These are phyloP conservation scores for Cyprinodon variegatus DNA, from an alignment of 2,113 vertebrate species.

Conservation along the genomic window DNA sequence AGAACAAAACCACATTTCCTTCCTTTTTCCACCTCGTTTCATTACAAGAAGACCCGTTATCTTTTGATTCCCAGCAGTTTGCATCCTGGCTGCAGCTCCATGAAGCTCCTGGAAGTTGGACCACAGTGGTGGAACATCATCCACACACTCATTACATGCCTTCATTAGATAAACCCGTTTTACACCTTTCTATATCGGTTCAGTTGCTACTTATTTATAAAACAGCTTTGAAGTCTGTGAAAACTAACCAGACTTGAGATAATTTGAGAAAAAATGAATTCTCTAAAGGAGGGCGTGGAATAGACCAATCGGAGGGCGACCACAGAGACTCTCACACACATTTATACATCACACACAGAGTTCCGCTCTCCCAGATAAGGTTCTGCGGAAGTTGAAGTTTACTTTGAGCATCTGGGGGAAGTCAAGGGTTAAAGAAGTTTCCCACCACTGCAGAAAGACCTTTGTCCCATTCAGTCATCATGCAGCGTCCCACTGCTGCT, in stretches of 20 bases:
- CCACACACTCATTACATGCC: conserved; percentile 6
- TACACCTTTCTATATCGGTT: conserved; percentile 3
- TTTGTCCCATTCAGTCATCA: conserved; percentile 54
- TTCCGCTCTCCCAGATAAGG: conserved; percentile 59
- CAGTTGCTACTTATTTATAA: neutral
- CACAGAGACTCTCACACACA: conserved; percentile 12
- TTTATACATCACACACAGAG: neutral
- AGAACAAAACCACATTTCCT: conserved; percentile 4
- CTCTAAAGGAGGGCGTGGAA: conserved; percentile 16
- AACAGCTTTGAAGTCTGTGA: conserved; percentile 37
- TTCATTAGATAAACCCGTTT: conserved; percentile 29
- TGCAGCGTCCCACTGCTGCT: conserved; percentile 55
- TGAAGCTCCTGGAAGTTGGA: neutral
- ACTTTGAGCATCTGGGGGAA: conserved; percentile 71
- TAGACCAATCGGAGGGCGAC: conserved; percentile 36
- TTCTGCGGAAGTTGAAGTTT: conserved; percentile 73
- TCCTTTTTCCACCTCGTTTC: neutral
- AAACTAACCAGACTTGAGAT: conserved; percentile 21
- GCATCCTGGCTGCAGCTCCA: neutral
- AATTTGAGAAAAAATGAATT: neutral
- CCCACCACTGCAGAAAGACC: conserved; percentile 71
- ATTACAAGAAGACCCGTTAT: neutral
- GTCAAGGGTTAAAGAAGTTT: conserved; percentile 76
- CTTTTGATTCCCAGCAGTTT: neutral
- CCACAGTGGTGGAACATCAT: neutral